Conservation (phyloP, 2,113 vertebrate species). For the Capreolus pygargus region DNA sequence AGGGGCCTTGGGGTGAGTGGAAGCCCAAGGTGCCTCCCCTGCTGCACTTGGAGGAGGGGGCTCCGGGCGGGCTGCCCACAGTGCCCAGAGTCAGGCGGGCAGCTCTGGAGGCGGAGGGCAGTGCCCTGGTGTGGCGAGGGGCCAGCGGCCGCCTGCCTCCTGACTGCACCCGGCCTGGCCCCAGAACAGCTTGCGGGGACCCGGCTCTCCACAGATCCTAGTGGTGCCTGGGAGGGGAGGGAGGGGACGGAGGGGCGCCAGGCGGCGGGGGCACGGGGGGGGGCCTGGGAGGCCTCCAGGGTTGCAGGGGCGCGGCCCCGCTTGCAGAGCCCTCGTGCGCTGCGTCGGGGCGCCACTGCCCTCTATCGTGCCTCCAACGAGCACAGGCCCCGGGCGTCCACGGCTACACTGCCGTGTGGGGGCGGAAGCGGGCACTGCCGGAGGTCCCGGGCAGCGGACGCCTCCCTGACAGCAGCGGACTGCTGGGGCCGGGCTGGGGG, state of each 20-base stretch:
- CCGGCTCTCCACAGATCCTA: background rate
- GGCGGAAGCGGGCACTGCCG: slow-evolving; percentile 84
- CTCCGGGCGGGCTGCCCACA: rapidly evolving
- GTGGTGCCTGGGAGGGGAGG: background rate
- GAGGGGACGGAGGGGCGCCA: background rate
- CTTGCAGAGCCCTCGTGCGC: slow-evolving; percentile 92
- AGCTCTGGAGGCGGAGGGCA: rapidly evolving
- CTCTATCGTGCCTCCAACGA: slow-evolving; percentile 91
- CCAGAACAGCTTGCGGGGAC: background rate
- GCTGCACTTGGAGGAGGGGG: background rate
- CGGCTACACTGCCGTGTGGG: slow-evolving; percentile 87
- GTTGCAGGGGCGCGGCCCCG: background rate
- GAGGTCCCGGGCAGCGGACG: rapidly evolving
- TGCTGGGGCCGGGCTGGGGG: background rate
- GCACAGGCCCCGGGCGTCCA: slow-evolving; percentile 90
- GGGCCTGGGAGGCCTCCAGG: rapidly evolving
- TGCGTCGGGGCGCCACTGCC: slow-evolving; percentile 89
- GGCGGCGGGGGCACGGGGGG: rapidly evolving
- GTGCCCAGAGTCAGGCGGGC: background rate
- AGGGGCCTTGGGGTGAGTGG: background rate
- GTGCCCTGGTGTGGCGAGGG: background rate
- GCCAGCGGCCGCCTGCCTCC: rapidly evolving
- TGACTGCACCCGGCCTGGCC: rapidly evolving
- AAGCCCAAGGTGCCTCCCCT: background rate
- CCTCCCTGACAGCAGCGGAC: too few species aligned